Evolutionary conservation across 2,797 vertebrate genomes (phyloP), one percentile per base, ranked within the genome.

Genomic region (Lepidocolaptes lacrymiger): DNA sequence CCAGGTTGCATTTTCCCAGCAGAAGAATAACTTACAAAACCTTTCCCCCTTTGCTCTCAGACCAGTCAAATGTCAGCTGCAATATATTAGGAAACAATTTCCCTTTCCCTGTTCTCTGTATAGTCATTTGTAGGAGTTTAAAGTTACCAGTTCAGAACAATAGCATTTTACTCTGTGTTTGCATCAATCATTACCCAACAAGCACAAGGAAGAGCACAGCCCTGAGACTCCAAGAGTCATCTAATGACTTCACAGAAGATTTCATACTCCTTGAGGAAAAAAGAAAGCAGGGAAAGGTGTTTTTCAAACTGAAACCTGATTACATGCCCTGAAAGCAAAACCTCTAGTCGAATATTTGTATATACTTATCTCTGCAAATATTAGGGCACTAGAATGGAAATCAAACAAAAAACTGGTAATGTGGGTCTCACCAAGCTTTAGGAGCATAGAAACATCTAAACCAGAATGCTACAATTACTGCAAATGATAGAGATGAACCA

Each of bases 341-440:
- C 56, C 44, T 85, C 61, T 32, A 80, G 67, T 80, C 52, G 48
- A 89, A 89, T 96, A 92, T 92, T 93, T 96, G 34, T 54, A 76
- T 58, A 39, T 56, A 43, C 13, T 90, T 72, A 24, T 54, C 26
- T 72, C 85, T 89, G 80, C 83, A 96, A 95, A 86, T 94, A 93
- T 61, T 73, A 61, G 24, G 72, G 66, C 22, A 86, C 94, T 74
- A 83, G 74, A 91, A 23, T 22, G n/a, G 24, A 88, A 89, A 22
- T 43, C 72, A 93, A 81, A 94, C 36, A 89, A 64, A 77, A 69
- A 14, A 7, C 46, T 6, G 19, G 6, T 56, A 68, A 46, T 28
- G 54, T 1, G 4, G 14, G 27, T 72, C 49, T 69, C 52, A 55
- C 54, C 24, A 43, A 77, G 15, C 61, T 72, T 32, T 39, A 2